Conservation (phyloP, 2,888 invertebrate genomes). For the Himalopsyche japonica region DNA sequence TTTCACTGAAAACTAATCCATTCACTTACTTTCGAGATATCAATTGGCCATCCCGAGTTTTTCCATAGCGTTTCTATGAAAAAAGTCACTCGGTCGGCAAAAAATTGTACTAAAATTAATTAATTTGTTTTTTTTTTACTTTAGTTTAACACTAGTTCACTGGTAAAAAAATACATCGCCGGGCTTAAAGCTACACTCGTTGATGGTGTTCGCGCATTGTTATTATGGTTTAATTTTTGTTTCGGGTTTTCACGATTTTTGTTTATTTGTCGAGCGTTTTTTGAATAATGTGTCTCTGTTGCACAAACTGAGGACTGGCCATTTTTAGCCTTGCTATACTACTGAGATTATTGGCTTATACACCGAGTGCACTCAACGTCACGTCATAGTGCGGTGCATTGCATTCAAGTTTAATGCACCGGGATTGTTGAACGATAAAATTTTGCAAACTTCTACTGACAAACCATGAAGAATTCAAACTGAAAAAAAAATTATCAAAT, state of each 20-base stretch:
- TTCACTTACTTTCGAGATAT: not conserved
- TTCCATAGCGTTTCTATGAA: not conserved
- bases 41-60: not conserved
- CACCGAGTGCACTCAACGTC: constrained; percentile 28
- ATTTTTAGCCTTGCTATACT: constrained; percentile 38
- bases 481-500: too few relatives aligned
- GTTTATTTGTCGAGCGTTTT: constrained; percentile 21
- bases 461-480: too few relatives aligned
- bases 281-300: constrained; percentile 30
- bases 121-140: not conserved
- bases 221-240: not conserved
- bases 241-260: constrained; percentile 8
- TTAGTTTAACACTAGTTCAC: not conserved
- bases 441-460: not conserved
- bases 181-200: not conserved
- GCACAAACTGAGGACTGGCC: constrained; percentile 36
- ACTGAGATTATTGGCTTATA: constrained; percentile 39
- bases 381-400: constrained; percentile 34
- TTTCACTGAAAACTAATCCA: not conserved
- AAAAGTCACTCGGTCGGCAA: not conserved
- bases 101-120: not conserved
- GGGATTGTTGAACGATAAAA: not conserved
- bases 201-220: not conserved
- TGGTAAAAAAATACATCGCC: not conserved
- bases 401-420: not conserved